Evolutionary conservation across 2,113 vertebrate genomes (phyloP), one percentile per base, ranked within the genome.

Genomic region (Bujurquina vittata): DNA sequence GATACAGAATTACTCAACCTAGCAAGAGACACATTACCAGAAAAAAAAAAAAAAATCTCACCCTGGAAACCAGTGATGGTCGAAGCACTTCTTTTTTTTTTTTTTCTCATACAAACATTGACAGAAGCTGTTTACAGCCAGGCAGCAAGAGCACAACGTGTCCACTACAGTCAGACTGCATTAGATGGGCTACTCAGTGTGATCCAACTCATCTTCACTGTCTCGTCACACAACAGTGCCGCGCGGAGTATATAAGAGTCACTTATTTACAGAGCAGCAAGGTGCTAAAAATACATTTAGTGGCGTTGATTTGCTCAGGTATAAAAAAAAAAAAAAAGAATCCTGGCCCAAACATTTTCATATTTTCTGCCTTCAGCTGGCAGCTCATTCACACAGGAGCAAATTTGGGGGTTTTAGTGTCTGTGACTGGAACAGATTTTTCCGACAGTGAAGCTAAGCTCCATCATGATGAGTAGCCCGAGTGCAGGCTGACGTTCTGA

Each of bases 71-170:
- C 81, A 75, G 49, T 79, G 87, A 86, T 74, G 79, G 91, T 90
- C 80, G 1, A 88, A 94, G 89, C 83, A 82, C 83, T 72, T 81
- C 84, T 69, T 82, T 87, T 76, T 86, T 75, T n/a, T n/a, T 87
- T 83, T 86, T 75, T 85, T 73, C 87, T 83, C 63, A 57, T 81
- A 87, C 82, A 89, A 94, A 94, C 89, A 94, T 79, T 79, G 84
- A 92, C 65, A 86, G 79, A 93, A 93, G 90, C 85, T 90, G 89
- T 90, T 84, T 80, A 93, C 84, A 93, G 88, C 92, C 90, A 91
- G 84, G 92, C 86, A 93, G 92, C 86, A 26, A 80, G 86, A 87
- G 90, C 86, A 79, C 83, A 26, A 80, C 3, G 75, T 85, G 87
- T 89, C 83, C 86, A 88, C 62, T 60, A 69, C 57, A 81, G n/a